These are phyloP conservation scores for Solenopsis fugax DNA, from an alignment of 1,140 invertebrate genomes.

Conservation along the genomic window DNA sequence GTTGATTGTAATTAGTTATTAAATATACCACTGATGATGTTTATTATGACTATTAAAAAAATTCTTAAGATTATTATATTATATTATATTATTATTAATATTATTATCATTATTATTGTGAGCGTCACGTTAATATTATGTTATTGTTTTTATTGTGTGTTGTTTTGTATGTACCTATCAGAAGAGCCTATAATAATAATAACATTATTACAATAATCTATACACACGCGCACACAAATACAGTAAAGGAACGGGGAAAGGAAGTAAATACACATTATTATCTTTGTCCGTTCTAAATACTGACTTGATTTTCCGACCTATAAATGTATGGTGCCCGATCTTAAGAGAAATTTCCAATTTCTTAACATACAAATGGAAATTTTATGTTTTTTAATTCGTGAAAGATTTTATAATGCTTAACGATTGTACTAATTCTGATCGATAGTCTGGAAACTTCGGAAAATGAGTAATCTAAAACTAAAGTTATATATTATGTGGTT, in stretches of 20 bases:
- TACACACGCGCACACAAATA: slow-evolving; percentile 15
- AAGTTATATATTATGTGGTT: slow-evolving; percentile 45
- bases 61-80: slow-evolving; percentile 84
- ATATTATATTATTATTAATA: slow-evolving; percentile 81
- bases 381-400: slow-evolving; percentile 30
- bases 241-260: slow-evolving; percentile 48
- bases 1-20: slow-evolving; percentile 84
- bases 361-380: slow-evolving; percentile 11
- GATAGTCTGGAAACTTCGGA: slow-evolving; percentile 1
- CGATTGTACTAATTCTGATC: slow-evolving; percentile 7
- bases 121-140: slow-evolving; percentile 87
- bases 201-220: slow-evolving; percentile 83
- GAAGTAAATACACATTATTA: slow-evolving; percentile 54
- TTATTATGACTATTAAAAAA: slow-evolving; percentile 82
- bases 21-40: slow-evolving; percentile 84
- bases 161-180: slow-evolving; percentile 86
- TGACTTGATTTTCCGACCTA: slow-evolving; percentile 33
- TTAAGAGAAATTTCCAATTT: slow-evolving; percentile 10
- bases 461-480: slow-evolving; percentile 18
- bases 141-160: slow-evolving; percentile 87
- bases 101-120: slow-evolving; percentile 84
- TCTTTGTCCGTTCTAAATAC: slow-evolving; percentile 55
- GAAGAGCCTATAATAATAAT: slow-evolving; percentile 80
- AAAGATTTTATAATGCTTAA: slow-evolving; percentile 34
- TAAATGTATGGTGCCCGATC: neutral